Base-by-base conservation (phyloP, 2,113 vertebrate species). In the Hippopotamus amphibius region DNA sequence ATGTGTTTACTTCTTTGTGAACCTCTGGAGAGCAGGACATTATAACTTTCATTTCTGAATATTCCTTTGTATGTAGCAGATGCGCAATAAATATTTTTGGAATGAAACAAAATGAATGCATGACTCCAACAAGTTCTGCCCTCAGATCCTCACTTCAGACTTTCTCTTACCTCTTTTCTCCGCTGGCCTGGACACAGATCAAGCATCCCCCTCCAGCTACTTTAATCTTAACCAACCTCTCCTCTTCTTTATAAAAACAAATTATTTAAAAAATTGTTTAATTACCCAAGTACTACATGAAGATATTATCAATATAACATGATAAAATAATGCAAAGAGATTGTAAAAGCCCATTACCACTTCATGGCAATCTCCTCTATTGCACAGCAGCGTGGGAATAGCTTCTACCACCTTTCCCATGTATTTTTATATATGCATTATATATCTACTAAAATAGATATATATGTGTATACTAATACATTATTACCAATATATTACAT, bases 21-120 rank as follows among this genome's bases (percentile, higher is more conserved):
- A 43, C 30, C 9, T 63, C 43, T 14, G 65, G 66, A 88, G 28
- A 48, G 46, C 21, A 46, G 41, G 21, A 14, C 74, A 37, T 65
- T n/a, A 65, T 1, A 82, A 28, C 14, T 74, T 82, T 65, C 26
- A 16, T 48, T 13, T 84, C 59, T 68, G 19, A 82, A 93, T 41
- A 76, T 69, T 89, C 26, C 59, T 84, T 68, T 83, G 7, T 15
- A 89, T 89, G 77, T 41, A 93, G 53, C 28, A 68, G 33, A 66
- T 61, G 41, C 14, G 33, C 7, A 33, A 59, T 63, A 46, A 55
- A 74, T 66, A 17, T 65, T 66, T 83, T 28, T 57, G 41, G 53
- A 69, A 50, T 61, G 28, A 88, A 93, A 83, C 43, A 83, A 96
- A 59, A 93, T 89, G 59, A 93, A 88, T 76, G 41, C 33, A 96